Conservation (phyloP, 35 echinoderm and acorn worm species). For the Chiridota heheva region DNA sequence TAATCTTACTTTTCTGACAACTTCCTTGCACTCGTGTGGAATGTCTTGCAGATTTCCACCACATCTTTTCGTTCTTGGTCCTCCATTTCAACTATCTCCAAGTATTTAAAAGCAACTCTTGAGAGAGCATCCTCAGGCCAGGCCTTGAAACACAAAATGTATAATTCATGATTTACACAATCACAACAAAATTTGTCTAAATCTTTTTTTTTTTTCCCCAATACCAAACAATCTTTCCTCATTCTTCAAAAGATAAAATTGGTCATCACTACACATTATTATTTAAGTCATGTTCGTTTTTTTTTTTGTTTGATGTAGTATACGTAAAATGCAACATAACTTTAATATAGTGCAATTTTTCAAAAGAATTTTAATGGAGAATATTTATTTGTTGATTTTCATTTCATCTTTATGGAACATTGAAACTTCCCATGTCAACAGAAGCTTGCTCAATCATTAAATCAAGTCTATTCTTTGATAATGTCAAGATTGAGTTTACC, state of each 20-base stretch:
- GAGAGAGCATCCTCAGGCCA: constrained; percentile 97
- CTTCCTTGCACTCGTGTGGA: constrained; percentile 93
- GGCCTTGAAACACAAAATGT: constrained; percentile 54
- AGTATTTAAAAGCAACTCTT: constrained; percentile 90
- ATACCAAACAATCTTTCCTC: background rate
- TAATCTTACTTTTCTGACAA: constrained; percentile 74
- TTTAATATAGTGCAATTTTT: too few species aligned
- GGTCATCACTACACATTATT: background rate
- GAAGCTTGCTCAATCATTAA: too few species aligned
- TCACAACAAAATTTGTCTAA: background rate
- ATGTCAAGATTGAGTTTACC: too few species aligned
- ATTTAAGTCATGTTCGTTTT: too few species aligned
- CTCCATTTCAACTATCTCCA: constrained; percentile 98
- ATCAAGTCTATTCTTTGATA: too few species aligned
- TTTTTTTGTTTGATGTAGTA: too few species aligned
- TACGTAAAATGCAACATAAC: too few species aligned
- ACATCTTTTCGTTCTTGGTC: constrained; percentile 84
- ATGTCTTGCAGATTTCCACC: constrained; percentile 86
- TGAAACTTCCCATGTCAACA: too few species aligned
- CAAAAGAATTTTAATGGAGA: too few species aligned
- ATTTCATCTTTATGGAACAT: too few species aligned
- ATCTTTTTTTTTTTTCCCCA: background rate
- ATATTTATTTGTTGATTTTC: too few species aligned
- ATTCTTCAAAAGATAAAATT: background rate
- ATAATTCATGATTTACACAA: background rate